A percentile compares a stretch with the other conserved stretches of the same genome.
phyloP scores from a whole-genome alignment of 1,140 invertebrate genomes.

The Macrocentrus cingulum region DNA sequence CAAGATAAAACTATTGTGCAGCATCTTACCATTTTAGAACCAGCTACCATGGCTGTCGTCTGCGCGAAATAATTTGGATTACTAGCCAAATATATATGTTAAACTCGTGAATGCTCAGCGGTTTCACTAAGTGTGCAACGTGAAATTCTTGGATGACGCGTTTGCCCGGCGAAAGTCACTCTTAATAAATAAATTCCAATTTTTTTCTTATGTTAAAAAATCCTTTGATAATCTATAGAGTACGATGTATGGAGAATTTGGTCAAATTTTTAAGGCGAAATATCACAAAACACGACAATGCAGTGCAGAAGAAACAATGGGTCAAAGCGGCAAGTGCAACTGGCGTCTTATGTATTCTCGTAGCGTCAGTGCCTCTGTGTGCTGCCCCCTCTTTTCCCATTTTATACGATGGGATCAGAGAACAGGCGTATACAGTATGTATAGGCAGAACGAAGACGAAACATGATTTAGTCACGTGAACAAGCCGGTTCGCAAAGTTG shows the following conservation, averaged over 20 bases:
- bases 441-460: conserved; percentile 16
- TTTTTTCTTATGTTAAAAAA: too few relatives aligned
- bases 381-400: conserved; percentile 18
- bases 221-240: too few relatives aligned
- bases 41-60: conserved; percentile 41
- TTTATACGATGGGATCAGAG: too few relatives aligned
- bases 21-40: conserved; percentile 46
- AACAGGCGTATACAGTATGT: background rate
- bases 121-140: background rate
- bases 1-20: too few relatives aligned
- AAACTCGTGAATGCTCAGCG: background rate
- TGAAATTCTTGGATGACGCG: too few relatives aligned
- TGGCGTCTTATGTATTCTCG: conserved; percentile 33
- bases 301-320: conserved; percentile 44
- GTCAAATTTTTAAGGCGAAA: too few relatives aligned
- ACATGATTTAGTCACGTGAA: conserved; percentile 35
- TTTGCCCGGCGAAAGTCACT: too few relatives aligned
- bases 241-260: too few relatives aligned
- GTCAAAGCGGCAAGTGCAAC: conserved; percentile 46
- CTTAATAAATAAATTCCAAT: too few relatives aligned
- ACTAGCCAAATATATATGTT: background rate
- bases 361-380: background rate
- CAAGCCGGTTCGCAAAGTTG: conserved; percentile 33
- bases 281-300: too few relatives aligned
- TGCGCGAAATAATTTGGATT: background rate